Evolutionary conservation across 2,113 vertebrate species (phyloP).

Genomic region (Ancistrus triradiatus): DNA sequence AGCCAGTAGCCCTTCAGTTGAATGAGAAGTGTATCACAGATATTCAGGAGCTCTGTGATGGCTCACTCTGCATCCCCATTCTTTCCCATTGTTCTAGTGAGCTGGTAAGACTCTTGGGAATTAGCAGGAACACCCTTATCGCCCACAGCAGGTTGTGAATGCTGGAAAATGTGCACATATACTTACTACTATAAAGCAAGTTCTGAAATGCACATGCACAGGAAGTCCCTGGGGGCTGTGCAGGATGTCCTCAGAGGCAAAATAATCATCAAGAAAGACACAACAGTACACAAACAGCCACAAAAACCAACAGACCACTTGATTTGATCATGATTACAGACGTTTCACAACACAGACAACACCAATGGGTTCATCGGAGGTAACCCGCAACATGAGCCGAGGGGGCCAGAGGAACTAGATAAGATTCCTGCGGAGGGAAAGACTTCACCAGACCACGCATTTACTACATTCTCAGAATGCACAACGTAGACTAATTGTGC

Average conservation of each 20-base stretch:
- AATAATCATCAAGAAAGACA: slow-evolving; percentile 34
- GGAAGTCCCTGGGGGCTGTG: slow-evolving; percentile 2
- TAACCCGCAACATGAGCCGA: slow-evolving; percentile 26
- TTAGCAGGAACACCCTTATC: slow-evolving; percentile 32
- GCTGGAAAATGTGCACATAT: slow-evolving; percentile 8
- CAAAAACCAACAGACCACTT: too few relatives aligned
- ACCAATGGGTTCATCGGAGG: not conserved
- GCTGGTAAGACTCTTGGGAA: not conserved
- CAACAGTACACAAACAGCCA: too few relatives aligned
- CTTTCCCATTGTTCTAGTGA: slow-evolving; percentile 4
- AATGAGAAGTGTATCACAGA: slow-evolving; percentile 35
- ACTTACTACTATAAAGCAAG: too few relatives aligned
- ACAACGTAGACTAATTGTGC: not conserved
- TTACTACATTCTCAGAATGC: not conserved
- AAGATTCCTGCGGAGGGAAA: too few relatives aligned
- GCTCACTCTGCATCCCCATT: not conserved
- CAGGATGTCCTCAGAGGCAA: slow-evolving; percentile 3
- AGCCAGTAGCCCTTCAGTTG: slow-evolving; percentile 24
- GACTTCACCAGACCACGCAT: not conserved
- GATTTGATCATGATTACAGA: too few relatives aligned
- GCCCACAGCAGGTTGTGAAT: slow-evolving; percentile 3
- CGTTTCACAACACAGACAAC: too few relatives aligned
- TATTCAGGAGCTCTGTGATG: slow-evolving; percentile 6
- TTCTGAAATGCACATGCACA: slow-evolving; percentile 10
- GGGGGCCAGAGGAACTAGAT: slow-evolving; percentile 21